These are phyloP conservation scores for Cyphomyrus plagiostoma DNA, from an alignment of 2,113 vertebrate species.

Conservation along the genomic window DNA sequence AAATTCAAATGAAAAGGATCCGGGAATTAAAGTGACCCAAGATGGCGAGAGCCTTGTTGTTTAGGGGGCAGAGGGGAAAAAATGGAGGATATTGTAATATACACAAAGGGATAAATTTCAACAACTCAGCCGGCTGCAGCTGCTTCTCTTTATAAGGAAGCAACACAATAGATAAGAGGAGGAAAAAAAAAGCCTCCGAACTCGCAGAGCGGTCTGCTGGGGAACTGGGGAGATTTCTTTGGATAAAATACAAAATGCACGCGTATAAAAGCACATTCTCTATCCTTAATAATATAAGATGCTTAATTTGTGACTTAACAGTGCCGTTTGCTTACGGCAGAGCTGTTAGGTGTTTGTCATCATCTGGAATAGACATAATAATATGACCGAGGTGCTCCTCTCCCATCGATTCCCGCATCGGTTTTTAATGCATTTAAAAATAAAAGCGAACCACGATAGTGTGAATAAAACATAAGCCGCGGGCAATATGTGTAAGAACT, in stretches of 20 bases:
- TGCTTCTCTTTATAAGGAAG: conserved; percentile 70
- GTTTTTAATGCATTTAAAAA: conserved; percentile 30
- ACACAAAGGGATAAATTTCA: conserved; percentile 98
- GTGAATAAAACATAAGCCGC: conserved; percentile 16
- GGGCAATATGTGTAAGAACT: conserved; percentile 23
- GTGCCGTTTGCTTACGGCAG: conserved; percentile 47
- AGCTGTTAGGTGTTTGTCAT: conserved; percentile 49
- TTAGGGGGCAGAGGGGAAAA: conserved; percentile 77
- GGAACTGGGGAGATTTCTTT: conserved; percentile 7
- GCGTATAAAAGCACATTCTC: background rate
- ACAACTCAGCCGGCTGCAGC: conserved; percentile 78
- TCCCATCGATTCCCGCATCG: conserved; percentile 40
- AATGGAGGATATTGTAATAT: conserved; percentile 99
- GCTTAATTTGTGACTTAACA: conserved; percentile 38
- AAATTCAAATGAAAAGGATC: conserved; percentile 38
- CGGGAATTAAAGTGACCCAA: conserved; percentile 85
- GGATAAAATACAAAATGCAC: conserved; percentile 11
- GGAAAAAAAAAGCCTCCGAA: conserved; percentile 31
- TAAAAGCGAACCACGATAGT: conserved; percentile 21
- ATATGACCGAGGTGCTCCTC: conserved; percentile 52
- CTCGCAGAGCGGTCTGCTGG: conserved; percentile 32
- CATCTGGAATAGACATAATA: conserved; percentile 53
- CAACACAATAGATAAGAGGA: conserved; percentile 64
- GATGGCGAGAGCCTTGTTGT: conserved; percentile 99
- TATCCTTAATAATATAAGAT: background rate